Base-by-base conservation (phyloP, 1,140 invertebrate genomes). In the Eumeta japonica region DNA sequence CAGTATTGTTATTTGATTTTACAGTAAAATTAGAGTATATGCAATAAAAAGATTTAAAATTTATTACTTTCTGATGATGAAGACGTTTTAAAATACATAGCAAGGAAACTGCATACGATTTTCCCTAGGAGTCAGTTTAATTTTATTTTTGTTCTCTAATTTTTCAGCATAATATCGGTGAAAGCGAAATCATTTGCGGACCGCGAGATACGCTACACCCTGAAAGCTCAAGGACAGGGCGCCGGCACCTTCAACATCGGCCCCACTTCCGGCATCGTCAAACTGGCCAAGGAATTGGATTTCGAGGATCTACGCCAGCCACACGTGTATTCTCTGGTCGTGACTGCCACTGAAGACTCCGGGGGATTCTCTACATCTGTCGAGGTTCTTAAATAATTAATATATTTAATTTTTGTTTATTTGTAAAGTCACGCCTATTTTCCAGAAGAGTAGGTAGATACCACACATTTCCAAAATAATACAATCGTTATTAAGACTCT, bases 141-240 rank as follows among this genome's bases (percentile, higher is more conserved):
- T n/a, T n/a, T n/a, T n/a, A n/a, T n/a, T n/a, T n/a, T n/a, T n/a
- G n/a, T n/a, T n/a, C n/a, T 35, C 13, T 35, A 28, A 37, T 37
- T 28, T 84, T 86, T 15, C 79, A 93, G 90, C 60, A 95, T 96
- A 27, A 95, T 96, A 66, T 94, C 92, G 27, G 92, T 96, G 38
- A 95, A 95, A 77, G 92, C 93, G 1, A 95, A 95, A 70, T 95
- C 92, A 3, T 96, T 96, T 68, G 92, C 93, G 35, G 92, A 95
- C 74, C 84, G 92, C 19, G 92, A 95, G 66, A 96, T 96, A 46
- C 83, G 92, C 2, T 96, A 96, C 72, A 95, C 92, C 0, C 58
- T 96, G 41, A 93, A 94, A 74, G 92, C 92, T 2, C 88, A 94
- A 77, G 92, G 92, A 3, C 90, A 92, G 76, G 93, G 92, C 2